These are phyloP conservation scores for Noctuana brunneofusca DNA, from an alignment of 2,888 invertebrate species.

Conservation along the genomic window DNA sequence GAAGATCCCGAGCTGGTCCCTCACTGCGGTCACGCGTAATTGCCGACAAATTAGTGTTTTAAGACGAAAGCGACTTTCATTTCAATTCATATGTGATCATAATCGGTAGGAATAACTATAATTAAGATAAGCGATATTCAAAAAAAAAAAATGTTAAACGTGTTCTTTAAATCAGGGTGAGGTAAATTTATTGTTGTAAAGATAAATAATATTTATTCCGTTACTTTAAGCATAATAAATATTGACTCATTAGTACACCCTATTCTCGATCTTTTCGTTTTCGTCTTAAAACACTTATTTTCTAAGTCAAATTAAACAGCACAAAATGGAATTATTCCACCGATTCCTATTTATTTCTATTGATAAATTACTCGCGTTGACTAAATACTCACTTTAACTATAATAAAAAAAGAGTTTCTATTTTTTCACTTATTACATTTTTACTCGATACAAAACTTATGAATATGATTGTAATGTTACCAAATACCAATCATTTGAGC, in stretches of 20 bases:
- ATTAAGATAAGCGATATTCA: background rate
- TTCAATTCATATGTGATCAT: background rate
- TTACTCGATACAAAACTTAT: slow-evolving; percentile 25
- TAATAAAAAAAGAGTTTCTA: slow-evolving; percentile 18
- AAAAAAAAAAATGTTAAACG: background rate
- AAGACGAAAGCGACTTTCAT: slow-evolving; percentile 57
- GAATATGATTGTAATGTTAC: slow-evolving; percentile 35
- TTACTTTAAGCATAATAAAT: too few relatives aligned
- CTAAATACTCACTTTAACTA: slow-evolving; percentile 27
- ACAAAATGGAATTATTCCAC: slow-evolving; percentile 59
- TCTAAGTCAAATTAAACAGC: slow-evolving; percentile 46
- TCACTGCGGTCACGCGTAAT: slow-evolving; percentile 75
- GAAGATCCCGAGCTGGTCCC: slow-evolving; percentile 87
- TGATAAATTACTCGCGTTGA: slow-evolving; percentile 30
- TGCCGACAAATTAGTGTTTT: slow-evolving; percentile 42
- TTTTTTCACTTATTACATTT: slow-evolving; percentile 27
- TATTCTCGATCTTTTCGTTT: slow-evolving; percentile 47
- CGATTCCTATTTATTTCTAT: slow-evolving; percentile 63
- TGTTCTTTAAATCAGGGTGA: too few relatives aligned
- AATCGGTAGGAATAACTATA: background rate
- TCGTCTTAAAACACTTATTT: slow-evolving; percentile 59
- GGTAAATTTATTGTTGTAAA: too few relatives aligned
- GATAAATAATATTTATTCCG: too few relatives aligned
- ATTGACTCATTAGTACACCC: too few relatives aligned
- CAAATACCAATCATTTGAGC: slow-evolving; percentile 48